Percentiles rank a stretch among this genome's conserved stretches.
These are phyloP conservation scores for Drosophila bifasciata DNA, from an alignment of 1,140 invertebrate species.

Conservation along the genomic window DNA sequence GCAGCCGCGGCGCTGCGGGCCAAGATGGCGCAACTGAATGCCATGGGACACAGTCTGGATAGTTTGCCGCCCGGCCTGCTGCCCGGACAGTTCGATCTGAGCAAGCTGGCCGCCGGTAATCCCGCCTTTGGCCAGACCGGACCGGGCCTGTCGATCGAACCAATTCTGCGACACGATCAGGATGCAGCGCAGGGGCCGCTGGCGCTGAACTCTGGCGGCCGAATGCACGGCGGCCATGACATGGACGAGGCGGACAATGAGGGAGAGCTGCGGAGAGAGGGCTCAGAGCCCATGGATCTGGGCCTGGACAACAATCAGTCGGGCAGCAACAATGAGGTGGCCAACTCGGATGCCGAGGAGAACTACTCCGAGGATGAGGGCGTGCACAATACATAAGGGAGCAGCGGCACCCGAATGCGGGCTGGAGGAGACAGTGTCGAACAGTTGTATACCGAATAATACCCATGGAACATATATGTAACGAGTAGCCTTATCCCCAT, in stretches of 20 bases:
- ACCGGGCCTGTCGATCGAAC: conserved; percentile 68
- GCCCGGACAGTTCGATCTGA: conserved; percentile 77
- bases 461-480: conserved; percentile 80
- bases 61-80: conserved; percentile 72
- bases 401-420: conserved; percentile 2
- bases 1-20: conserved; percentile 87
- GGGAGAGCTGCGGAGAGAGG: conserved; percentile 67
- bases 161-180: conserved; percentile 70
- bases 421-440: conserved; percentile 29
- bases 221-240: conserved; percentile 42
- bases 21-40: conserved; percentile 89
- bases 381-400: conserved; percentile 78
- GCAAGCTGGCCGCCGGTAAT: conserved; percentile 64
- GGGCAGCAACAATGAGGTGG: conserved; percentile 72
- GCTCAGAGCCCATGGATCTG: conserved; percentile 79
- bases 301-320: conserved; percentile 75
- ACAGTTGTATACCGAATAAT: conserved; percentile 74
- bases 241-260: conserved; percentile 43
- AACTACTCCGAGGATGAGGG: conserved; percentile 83
- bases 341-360: conserved; percentile 75
- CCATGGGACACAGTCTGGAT: conserved; percentile 87
- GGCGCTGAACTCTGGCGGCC: conserved; percentile 52
- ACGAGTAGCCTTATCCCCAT: conserved; percentile 82
- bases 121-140: conserved; percentile 45
- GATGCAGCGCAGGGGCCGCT: conserved; percentile 35